Conservation (phyloP, 2,888 invertebrate species). For the Scaptomyza polygonia region DNA sequence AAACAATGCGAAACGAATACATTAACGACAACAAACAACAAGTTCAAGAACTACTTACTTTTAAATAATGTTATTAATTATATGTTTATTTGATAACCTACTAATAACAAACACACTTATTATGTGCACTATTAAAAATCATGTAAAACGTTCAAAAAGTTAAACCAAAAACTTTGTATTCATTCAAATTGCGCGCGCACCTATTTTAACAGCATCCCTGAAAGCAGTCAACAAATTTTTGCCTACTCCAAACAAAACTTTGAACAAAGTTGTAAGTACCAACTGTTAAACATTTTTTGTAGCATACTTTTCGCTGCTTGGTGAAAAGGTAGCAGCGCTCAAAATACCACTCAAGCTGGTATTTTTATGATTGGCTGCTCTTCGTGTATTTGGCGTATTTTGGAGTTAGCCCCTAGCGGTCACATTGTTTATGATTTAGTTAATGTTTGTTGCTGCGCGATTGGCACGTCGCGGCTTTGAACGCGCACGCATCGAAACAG, state of each 20-base stretch:
- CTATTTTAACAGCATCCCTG: background rate
- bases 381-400: constrained; percentile 14
- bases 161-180: background rate
- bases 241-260: too few species aligned
- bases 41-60: constrained; percentile 40
- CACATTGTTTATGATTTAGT: constrained; percentile 45
- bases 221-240: constrained; percentile 4
- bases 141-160: constrained; percentile 51
- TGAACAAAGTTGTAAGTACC: background rate
- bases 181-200: constrained; percentile 4
- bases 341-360: constrained; percentile 12
- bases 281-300: background rate
- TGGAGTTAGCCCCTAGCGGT: background rate
- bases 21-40: constrained; percentile 14
- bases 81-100: constrained; percentile 57
- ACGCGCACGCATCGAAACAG: constrained; percentile 44
- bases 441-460: constrained; percentile 53
- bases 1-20: constrained; percentile 20
- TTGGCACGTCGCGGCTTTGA: constrained; percentile 43
- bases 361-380: constrained; percentile 11
- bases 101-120: constrained; percentile 65
- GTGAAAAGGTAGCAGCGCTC: background rate
- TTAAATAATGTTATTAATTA: constrained; percentile 56
- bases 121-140: constrained; percentile 58
- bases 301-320: constrained; percentile 20